Conservation (phyloP, 1,140 invertebrate species). For the Cecropterus lyciades region DNA sequence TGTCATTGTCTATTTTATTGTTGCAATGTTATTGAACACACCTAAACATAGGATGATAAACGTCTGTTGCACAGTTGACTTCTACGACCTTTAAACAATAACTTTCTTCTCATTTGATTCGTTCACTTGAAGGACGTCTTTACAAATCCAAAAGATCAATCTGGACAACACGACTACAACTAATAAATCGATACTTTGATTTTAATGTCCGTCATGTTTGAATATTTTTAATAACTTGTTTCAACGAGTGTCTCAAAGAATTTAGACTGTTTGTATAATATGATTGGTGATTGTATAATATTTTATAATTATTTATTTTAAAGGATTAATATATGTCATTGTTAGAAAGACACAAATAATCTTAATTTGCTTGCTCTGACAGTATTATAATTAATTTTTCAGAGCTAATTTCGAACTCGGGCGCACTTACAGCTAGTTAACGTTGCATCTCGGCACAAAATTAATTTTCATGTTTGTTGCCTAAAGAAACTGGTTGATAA, state of each 20-base stretch:
- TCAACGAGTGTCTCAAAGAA: too few relatives aligned
- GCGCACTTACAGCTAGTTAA: too few relatives aligned
- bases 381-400: too few relatives aligned
- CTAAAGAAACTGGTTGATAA: neutral
- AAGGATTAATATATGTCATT: too few relatives aligned
- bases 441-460: too few relatives aligned
- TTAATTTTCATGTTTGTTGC: neutral
- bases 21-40: conserved; percentile 30
- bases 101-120: conserved; percentile 17
- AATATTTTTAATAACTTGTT: too few relatives aligned
- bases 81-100: conserved; percentile 18
- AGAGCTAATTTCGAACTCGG: neutral
- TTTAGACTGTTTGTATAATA: too few relatives aligned
- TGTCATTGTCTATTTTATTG: conserved; percentile 32
- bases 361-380: too few relatives aligned
- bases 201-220: neutral
- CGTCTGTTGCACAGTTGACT: conserved; percentile 28
- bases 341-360: too few relatives aligned
- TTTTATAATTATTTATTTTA: too few relatives aligned
- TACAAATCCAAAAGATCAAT: neutral
- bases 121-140: conserved; percentile 13
- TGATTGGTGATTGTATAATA: too few relatives aligned
- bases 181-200: neutral
- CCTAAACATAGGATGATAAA: conserved; percentile 34
- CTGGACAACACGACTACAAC: neutral